A percentile compares a stretch with the other conserved stretches of the same genome.
Conservation (phyloP, 1,140 invertebrate genomes). For the Caenorhabditis remanei region DNA sequence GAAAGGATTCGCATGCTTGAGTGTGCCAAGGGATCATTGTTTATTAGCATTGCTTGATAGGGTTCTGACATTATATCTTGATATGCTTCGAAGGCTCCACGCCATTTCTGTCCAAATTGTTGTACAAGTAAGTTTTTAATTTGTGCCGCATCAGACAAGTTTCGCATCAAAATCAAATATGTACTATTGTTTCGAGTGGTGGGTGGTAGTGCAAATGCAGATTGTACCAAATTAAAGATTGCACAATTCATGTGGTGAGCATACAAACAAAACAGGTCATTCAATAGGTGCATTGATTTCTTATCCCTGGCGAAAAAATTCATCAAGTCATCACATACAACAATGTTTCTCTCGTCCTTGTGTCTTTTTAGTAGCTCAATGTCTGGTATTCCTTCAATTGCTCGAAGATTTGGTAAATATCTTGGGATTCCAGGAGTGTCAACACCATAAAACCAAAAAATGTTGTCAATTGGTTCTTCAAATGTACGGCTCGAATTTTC, state of each 20-base stretch:
- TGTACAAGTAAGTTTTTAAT: background rate
- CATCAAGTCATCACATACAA: background rate
- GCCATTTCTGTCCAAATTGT: constrained; percentile 2
- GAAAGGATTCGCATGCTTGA: background rate
- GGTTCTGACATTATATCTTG: background rate
- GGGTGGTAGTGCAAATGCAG: background rate
- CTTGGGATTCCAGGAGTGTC: background rate
- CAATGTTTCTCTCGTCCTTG: background rate
- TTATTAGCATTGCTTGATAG: background rate
- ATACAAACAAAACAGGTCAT: background rate
- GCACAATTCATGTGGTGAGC: background rate
- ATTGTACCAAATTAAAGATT: background rate
- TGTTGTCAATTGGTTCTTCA: background rate
- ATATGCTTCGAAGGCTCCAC: background rate
- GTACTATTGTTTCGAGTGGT: background rate
- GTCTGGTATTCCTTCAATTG: background rate
- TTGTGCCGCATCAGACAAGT: background rate
- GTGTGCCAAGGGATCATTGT: background rate
- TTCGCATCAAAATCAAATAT: background rate
- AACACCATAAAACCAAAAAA: background rate
- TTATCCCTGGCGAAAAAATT: constrained; percentile 4
- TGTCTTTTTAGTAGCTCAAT: background rate
- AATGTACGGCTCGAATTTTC: background rate
- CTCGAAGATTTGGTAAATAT: background rate
- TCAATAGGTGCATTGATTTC: background rate